Evolutionary conservation across 2,888 invertebrate species (phyloP), one percentile per base, ranked within the genome.

Genomic region (Sceliomorpha sp.): DNA sequence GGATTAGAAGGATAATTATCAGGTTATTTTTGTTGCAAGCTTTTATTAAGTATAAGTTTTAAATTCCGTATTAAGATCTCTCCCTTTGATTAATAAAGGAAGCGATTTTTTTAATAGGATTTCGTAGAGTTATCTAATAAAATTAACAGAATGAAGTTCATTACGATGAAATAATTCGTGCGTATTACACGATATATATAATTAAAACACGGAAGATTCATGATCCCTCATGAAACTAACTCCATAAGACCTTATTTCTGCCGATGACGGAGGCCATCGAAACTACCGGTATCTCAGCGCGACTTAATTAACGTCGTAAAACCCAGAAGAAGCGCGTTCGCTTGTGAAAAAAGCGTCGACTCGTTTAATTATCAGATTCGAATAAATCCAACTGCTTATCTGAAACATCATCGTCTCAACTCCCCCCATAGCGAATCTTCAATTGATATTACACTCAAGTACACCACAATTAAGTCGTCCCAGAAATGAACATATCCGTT

Each of bases 291-390:
- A 34, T 58, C 37, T 39, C 39, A 24, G 47, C 39, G 58, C 39
- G 39, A 39, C 48, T 58, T 58, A 60, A 60, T 60, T 60, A 60
- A 50, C 27, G 50, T 45, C 45, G 51, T 50, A 60, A 51, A 51
- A 45, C 29, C 20, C 44, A 51, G 31, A 45, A 37, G 31, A 27
- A 58, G 27, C 26, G 26, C 14, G 29, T 45, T 13, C 27, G 36
- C 14, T 27, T 37, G 10, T 29, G 20, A 51, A 51, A n/a, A 51
- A 59, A 50, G 31, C 10, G 15, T 37, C n/a, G 37, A 31, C 39
- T 24, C 29, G 12, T 8, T 45, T 62, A 51, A 60, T 42, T 60
- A 60, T 34, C 14, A 50, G 50, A 50, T 34, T 37, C 34, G 20
- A 50, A 44, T 60, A 44, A 60, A 50, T 60, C 20, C 42, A 13